These are phyloP conservation scores for Potamilus streckersoni DNA, from an alignment of 1,140 invertebrate genomes.

Conservation along the genomic window DNA sequence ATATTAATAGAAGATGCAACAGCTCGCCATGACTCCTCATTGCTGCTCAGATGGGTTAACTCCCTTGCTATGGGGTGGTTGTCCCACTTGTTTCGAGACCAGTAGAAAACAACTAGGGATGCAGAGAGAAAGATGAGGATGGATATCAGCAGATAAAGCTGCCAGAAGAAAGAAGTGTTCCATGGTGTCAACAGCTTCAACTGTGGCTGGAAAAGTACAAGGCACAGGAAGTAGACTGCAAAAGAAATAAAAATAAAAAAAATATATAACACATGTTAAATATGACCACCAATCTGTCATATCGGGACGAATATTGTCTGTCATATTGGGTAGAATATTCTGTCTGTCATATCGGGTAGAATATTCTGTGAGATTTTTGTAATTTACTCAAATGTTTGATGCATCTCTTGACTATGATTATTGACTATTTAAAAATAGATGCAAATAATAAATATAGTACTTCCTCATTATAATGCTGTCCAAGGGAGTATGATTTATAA, in stretches of 20 bases:
- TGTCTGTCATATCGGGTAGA: too few species aligned
- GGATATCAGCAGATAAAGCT: conserved; percentile 44
- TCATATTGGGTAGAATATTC: too few species aligned
- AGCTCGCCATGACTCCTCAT: conserved; percentile 72
- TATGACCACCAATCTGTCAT: too few species aligned
- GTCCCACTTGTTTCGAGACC: conserved; percentile 77
- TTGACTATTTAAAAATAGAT: too few species aligned
- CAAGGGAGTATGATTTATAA: too few species aligned
- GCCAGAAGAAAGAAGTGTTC: conserved; percentile 42
- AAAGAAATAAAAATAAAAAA: conserved; percentile 10
- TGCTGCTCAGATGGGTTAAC: conserved; percentile 74
- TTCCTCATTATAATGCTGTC: too few species aligned
- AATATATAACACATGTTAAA: too few species aligned
- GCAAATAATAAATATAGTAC: too few species aligned
- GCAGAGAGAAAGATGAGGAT: conserved; percentile 45
- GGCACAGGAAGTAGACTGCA: conserved; percentile 61
- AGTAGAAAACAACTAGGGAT: conserved; percentile 65
- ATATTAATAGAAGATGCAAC: conserved; percentile 81
- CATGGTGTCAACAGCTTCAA: conserved; percentile 47
- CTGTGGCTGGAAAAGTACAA: conserved; percentile 51
- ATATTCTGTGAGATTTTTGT: too few species aligned
- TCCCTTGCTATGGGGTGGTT: conserved; percentile 81
- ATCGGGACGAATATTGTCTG: too few species aligned
- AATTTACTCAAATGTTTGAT: too few species aligned
- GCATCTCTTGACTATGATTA: too few species aligned